Evolutionary conservation across 2,888 invertebrate genomes (phyloP).

Genomic region (Slavum lentiscoides): DNA sequence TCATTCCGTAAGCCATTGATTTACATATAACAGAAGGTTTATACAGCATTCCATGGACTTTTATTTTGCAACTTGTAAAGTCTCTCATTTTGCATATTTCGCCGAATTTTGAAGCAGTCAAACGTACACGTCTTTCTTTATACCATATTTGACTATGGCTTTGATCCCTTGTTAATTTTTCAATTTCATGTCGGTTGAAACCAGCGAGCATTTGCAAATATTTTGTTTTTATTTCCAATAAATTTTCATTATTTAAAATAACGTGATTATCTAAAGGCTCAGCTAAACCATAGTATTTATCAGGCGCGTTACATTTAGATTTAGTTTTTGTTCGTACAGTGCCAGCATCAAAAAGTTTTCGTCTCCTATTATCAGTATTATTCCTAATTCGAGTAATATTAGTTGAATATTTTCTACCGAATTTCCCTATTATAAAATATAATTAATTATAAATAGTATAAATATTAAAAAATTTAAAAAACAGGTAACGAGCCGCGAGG

Average conservation of each 20-base stretch:
- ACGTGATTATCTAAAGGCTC: background rate
- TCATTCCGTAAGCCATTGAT: constrained; percentile 21
- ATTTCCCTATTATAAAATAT: background rate
- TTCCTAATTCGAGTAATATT: background rate
- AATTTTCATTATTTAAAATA: background rate
- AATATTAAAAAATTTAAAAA: background rate
- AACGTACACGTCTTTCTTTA: constrained; percentile 10
- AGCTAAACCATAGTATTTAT: background rate
- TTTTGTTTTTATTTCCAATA: background rate
- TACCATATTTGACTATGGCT: background rate
- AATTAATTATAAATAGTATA: background rate
- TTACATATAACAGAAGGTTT: constrained; percentile 1
- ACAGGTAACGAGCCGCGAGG: too few relatives aligned
- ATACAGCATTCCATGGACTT: constrained; percentile 14
- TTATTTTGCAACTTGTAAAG: background rate
- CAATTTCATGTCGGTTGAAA: background rate
- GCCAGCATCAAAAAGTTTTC: background rate
- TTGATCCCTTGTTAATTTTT: background rate
- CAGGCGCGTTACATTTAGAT: background rate
- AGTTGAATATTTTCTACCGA: background rate
- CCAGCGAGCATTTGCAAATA: background rate
- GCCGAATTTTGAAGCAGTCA: constrained; percentile 3
- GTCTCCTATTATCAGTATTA: background rate
- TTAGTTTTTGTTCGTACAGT: background rate
- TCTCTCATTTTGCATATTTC: constrained; percentile 2